Conservation (phyloP, 2,797 vertebrate species). For the Phataginus tetradactyla region DNA sequence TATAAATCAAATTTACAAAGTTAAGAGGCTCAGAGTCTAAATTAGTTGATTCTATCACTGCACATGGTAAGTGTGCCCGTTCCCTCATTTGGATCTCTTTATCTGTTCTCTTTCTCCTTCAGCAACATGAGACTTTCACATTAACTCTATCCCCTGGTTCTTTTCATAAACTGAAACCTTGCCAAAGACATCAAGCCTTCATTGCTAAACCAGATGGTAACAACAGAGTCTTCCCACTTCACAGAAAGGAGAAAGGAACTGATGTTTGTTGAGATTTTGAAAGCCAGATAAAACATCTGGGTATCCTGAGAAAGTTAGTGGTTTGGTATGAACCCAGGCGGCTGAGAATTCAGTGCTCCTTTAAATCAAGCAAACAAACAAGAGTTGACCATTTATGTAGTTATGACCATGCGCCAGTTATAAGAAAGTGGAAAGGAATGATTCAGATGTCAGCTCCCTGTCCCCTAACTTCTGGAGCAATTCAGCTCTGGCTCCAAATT, state of each 20-base stretch:
- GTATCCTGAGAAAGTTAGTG: background rate
- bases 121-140: background rate
- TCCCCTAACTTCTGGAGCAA: background rate
- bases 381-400: background rate
- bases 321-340: background rate
- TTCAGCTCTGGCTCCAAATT: conserved; percentile 24
- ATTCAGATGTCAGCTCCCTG: background rate
- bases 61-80: background rate
- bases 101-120: background rate
- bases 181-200: background rate
- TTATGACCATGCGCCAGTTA: background rate
- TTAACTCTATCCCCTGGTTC: background rate
- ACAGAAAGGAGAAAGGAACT: background rate
- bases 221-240: background rate
- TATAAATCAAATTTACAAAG: background rate
- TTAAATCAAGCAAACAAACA: conserved; percentile 40
- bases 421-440: background rate
- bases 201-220: background rate
- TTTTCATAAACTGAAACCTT: background rate
- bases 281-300: conserved; percentile 18
- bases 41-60: accelerated
- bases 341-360: background rate
- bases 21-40: background rate
- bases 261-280: background rate
- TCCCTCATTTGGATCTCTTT: background rate